Conservation (phyloP, 2,797 vertebrate species). For the Clarias platycephalus region DNA sequence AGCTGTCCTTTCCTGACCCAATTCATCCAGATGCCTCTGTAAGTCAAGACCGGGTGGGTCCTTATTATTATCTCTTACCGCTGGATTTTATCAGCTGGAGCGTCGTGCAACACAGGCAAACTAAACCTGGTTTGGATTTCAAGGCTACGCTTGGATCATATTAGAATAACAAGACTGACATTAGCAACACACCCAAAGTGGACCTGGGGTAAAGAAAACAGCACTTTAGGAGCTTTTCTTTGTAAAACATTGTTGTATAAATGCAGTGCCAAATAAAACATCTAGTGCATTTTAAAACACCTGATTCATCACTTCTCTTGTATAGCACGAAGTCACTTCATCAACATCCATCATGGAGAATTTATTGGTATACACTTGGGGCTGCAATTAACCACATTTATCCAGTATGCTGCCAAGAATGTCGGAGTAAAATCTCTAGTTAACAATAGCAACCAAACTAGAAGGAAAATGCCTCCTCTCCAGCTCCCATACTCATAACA, state of each 20-base stretch:
- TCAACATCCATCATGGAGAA: neutral
- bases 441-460: constrained; percentile 26
- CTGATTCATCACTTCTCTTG: constrained; percentile 28
- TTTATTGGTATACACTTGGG: neutral
- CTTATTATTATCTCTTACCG: constrained; percentile 41
- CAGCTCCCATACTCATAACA: constrained; percentile 52
- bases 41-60: constrained; percentile 54
- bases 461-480: constrained; percentile 51
- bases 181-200: constrained; percentile 49
- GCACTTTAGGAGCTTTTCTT: neutral
- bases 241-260: constrained; percentile 12
- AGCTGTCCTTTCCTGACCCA: constrained; percentile 35
- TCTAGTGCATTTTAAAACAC: neutral
- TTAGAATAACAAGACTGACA: constrained; percentile 53
- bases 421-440: neutral
- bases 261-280: constrained; percentile 22
- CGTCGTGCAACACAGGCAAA: constrained; percentile 39
- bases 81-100: constrained; percentile 53
- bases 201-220: constrained; percentile 43
- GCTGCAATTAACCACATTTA: neutral
- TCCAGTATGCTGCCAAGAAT: neutral
- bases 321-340: neutral
- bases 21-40: constrained; percentile 45
- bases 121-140: constrained; percentile 54
- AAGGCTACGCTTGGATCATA: constrained; percentile 44